Base-by-base conservation (phyloP, 2,888 invertebrate genomes). In the Cybosia mesomella region DNA sequence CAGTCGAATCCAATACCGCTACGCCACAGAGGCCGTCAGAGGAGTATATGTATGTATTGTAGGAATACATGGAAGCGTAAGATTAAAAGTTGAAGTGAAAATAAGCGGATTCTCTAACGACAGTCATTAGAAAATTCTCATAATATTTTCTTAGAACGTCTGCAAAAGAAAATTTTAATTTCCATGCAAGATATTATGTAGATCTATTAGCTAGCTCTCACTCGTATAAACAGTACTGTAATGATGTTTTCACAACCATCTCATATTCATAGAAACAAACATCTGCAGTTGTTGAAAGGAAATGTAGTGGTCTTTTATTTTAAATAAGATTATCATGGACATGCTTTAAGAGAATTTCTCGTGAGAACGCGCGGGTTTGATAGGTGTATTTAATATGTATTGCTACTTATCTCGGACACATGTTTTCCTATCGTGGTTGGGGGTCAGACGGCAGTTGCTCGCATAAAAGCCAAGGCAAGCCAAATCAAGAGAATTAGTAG, bases 201-300 rank as follows among this genome's bases (percentile, higher is more conserved):
- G 18, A 18, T 49, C 10, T 55, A 55, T 24, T 72, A 61, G 58
- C 60, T 24, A 66, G 70, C 67, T 76, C 66, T 64, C 62, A 72
- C 22, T 57, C 21, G 15, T 21, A 28, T 65, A 70, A 76, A 78
- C 32, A 70, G 53, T 21, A 24, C 39, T 58, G 22, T 62, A 68
- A 70, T 71, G 58, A 53, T 62, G 49, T 67, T 49, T 24, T 22
- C 60, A 55, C 43, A 21, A 55, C 34, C 58, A 58, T 63, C 39
- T 58, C 53, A 36, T 53, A 63, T 67, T 53, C 63, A 55, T 63
- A 28, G 24, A 67, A 49, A 36, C 58, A 49, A 28, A 39, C 2
- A 67, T 58, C 15, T 32, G 43, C 58, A 49, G 13, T 53, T 62
- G 21, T 34, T 49, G 24, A 62, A 57, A 58, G 28, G 49, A 49